Conservation (phyloP, 2,797 vertebrate genomes). For the Danionella dracula region DNA sequence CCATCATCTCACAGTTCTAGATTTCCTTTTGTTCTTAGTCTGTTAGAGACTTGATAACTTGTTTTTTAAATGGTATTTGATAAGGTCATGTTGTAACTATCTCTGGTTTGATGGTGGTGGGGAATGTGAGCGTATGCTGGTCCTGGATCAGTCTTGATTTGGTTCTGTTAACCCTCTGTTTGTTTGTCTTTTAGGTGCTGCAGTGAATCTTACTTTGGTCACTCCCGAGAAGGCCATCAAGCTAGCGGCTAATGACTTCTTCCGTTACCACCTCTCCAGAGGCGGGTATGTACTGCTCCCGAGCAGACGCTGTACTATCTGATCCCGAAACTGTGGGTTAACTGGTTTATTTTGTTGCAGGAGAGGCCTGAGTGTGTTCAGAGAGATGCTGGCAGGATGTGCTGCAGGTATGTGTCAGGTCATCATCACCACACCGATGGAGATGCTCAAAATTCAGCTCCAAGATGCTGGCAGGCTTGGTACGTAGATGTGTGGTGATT, state of each 20-base stretch:
- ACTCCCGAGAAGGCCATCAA: slow-evolving; percentile 81
- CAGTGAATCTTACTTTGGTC: too few species aligned
- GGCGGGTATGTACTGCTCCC: slow-evolving; percentile 59
- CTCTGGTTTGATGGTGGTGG: slow-evolving; percentile 55
- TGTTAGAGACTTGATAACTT: not conserved
- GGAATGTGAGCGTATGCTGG: slow-evolving; percentile 43
- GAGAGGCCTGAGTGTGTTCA: slow-evolving; percentile 68
- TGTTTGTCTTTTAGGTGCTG: slow-evolving; percentile 66
- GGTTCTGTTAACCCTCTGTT: slow-evolving; percentile 39
- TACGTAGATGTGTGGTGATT: too few species aligned
- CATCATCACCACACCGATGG: slow-evolving; percentile 81
- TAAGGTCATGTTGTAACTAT: slow-evolving; percentile 2
- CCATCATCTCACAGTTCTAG: slow-evolving; percentile 43
- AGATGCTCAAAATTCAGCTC: slow-evolving; percentile 83
- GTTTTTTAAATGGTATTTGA: not conserved
- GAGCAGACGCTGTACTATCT: not conserved
- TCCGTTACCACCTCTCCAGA: slow-evolving; percentile 69
- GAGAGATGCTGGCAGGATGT: slow-evolving; percentile 81
- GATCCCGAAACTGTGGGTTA: not conserved
- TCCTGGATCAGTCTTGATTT: not conserved
- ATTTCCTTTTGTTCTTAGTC: not conserved
- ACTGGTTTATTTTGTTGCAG: slow-evolving; percentile 49
- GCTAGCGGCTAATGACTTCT: slow-evolving; percentile 78
- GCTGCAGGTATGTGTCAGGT: slow-evolving; percentile 80
- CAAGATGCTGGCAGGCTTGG: slow-evolving; percentile 79